Conservation (phyloP, 2,888 invertebrate genomes). For the Micropterix aruncella region DNA sequence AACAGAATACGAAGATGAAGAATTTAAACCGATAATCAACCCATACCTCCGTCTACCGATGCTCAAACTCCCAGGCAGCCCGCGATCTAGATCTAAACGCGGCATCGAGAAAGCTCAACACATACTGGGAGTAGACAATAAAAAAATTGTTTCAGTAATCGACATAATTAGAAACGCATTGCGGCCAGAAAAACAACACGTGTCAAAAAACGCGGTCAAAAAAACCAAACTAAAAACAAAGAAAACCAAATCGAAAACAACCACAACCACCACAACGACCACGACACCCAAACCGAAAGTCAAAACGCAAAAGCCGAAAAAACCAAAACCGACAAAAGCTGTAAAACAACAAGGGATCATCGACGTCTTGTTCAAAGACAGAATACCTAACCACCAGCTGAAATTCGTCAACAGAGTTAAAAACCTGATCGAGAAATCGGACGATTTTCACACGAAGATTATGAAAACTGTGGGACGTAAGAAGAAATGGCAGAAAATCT, state of each 20-base stretch:
- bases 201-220: neutral
- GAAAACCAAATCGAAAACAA: neutral
- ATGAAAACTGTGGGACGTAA: neutral
- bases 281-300: neutral
- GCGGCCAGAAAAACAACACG: neutral
- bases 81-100: neutral
- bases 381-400: neutral
- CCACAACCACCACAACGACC: neutral
- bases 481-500: neutral
- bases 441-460: neutral
- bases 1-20: neutral
- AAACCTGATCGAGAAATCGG: neutral
- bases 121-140: neutral
- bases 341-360: neutral
- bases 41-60: neutral
- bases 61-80: neutral
- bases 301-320: neutral
- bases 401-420: neutral
- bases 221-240: neutral
- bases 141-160: neutral
- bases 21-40: neutral
- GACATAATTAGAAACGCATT: neutral
- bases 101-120: neutral
- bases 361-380: neutral
- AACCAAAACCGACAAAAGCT: neutral